A percentile compares a stretch with the other conserved stretches of the same genome.
Evolutionary conservation across 92 coral and sea anemone genomes (phyloP).

Genomic region (Actinernus sp.): DNA sequence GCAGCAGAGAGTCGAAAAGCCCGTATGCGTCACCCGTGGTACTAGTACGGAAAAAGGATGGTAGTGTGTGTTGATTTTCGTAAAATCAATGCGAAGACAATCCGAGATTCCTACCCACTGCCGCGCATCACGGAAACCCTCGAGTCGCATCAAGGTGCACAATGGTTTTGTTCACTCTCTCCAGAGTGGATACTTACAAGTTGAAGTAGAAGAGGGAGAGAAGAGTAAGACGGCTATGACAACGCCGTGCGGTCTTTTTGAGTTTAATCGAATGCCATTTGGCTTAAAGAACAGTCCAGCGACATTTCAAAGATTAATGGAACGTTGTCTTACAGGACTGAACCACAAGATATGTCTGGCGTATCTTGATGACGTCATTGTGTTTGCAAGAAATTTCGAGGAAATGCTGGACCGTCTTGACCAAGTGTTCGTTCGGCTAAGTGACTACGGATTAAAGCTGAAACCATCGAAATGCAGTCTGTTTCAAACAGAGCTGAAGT

Average conservation of each 20-base stretch:
- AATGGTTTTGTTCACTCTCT: constrained; percentile 61
- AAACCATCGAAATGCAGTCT: too few relatives aligned
- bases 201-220: constrained; percentile 26
- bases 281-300: too few relatives aligned
- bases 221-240: constrained; percentile 62
- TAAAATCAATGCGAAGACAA: too few relatives aligned
- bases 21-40: too few relatives aligned
- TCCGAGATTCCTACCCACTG: constrained; percentile 55
- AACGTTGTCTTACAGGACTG: constrained; percentile 37
- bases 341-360: constrained; percentile 28
- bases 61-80: too few relatives aligned
- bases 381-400: too few relatives aligned
- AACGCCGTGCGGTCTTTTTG: constrained; percentile 60
- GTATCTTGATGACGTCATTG: too few relatives aligned
- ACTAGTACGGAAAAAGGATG: too few relatives aligned
- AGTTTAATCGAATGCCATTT: constrained; percentile 66
- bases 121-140: constrained; percentile 53
- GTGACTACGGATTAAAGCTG: too few relatives aligned
- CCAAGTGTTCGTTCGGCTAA: too few relatives aligned
- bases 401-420: too few relatives aligned
- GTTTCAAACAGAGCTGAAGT: too few relatives aligned
- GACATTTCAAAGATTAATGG: constrained; percentile 66
- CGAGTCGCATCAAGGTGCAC: constrained; percentile 46
- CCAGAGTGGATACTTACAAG: constrained; percentile 70
- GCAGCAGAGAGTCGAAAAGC: constrained; percentile 46